Evolutionary conservation across 2,888 invertebrate species (phyloP), one percentile per base, ranked within the genome.

Genomic region (Allygus modestus): DNA sequence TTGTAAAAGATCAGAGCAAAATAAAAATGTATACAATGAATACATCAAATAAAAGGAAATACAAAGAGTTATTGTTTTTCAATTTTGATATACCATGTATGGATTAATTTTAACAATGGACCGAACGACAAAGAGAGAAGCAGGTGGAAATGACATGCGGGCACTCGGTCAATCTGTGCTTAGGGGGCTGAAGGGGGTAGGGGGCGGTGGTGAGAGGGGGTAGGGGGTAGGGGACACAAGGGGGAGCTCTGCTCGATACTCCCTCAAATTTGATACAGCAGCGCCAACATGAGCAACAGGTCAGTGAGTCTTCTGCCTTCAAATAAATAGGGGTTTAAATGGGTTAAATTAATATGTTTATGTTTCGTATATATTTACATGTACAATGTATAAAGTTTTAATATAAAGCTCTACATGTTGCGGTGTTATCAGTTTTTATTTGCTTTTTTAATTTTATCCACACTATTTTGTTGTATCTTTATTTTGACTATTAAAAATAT

Each of bases 231-330:
- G 58, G 46, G 46, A 1, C 7, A 4, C 4, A 37, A 37, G 37
- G 46, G 46, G 20, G 58, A 2, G 23, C 58, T 58, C 58, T 58
- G 58, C 58, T 58, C 58, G 58, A 58, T 58, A 58, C 58, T 58
- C 58, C 58, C 58, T 58, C 58, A 58, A 58, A 58, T 58, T 58
- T 58, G 58, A 58, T 26, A 23, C 58, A 58, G 58, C 58, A 23
- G 58, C 58, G 58, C 23, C 58, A 58, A 58, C 58, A 58, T 58
- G 58, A 58, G 58, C 58, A 58, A 58, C 58, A 58, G 58, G 58
- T 58, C 7, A 23, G 58, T 58, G 5, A n/a, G 58, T 11, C n/a
- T n/a, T n/a, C n/a, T n/a, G n/a, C n/a, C n/a, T n/a, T n/a, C n/a
- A n/a, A n/a, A n/a, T n/a, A n/a, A n/a, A n/a, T n/a, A n/a, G n/a